Evolutionary conservation across 2,113 vertebrate species (phyloP), one percentile per base, ranked within the genome.

Genomic region (Oryzias celebensis): DNA sequence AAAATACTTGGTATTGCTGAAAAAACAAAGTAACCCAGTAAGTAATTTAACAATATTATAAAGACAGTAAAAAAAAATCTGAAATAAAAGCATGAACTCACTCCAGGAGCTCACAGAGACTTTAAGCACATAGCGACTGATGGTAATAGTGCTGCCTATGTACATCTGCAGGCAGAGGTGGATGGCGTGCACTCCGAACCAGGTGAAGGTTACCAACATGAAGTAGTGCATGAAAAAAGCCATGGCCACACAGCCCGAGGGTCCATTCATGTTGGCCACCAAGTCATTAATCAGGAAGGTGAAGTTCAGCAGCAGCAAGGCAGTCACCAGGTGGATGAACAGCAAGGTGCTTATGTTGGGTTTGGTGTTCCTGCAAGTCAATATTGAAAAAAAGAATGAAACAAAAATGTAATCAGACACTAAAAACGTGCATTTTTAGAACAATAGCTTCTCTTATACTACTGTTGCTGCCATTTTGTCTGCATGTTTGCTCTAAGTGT

Each of bases 121-220:
- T 89, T 94, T 95, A 8, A 66, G 62, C 24, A 94, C 23, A 71
- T 94, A 94, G 67, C 44, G 82, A 0, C 23, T 42, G 22, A 93
- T 87, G 26, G 68, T 75, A 56, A 73, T 83, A 47, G 80, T 81
- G 0, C 74, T 62, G 5, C 84, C 77, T 41, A 43, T 85, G 78
- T 91, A 26, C 1, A 92, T 58, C 14, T 94, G 89, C 14, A 94
- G 76, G 66, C 93, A 94, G 67, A 95, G 83, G 68, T 96, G 93
- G 23, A 93, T 91, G 61, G 91, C 93, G 62, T 94, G 92, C 23
- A 88, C 83, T 0, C 65, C 88, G 6, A 72, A 95, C 94, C 94
- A 95, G 46, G 90, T 94, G 77, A 96, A 95, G 23, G 87, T 92
- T 54, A 89, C 84, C 75, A 96, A 80, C 87, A 95, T 70, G 68